phyloP scores from a whole-genome alignment of 2,113 vertebrate genomes.

The Tonatia bakeri region DNA sequence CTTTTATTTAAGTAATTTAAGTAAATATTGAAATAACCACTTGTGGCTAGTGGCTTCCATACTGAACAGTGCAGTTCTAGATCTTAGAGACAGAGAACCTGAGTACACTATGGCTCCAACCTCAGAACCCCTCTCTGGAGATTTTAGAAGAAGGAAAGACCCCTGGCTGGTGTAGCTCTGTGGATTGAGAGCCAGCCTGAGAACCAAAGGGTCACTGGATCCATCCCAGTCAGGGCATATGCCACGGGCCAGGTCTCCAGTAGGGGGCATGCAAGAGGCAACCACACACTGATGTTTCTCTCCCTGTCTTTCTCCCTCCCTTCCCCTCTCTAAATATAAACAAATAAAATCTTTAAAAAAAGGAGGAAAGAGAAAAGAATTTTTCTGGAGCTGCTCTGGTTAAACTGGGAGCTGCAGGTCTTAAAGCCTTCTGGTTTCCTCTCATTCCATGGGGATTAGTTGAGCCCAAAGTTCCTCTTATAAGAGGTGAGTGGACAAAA shows the following conservation, averaged over 20 bases:
- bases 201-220: too few species aligned
- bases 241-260: too few species aligned
- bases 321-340: too few species aligned
- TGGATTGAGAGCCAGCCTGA: too few species aligned
- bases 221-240: too few species aligned
- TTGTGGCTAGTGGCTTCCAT: neutral
- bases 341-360: too few species aligned
- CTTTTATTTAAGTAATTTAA: conserved; percentile 5
- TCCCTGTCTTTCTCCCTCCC: too few species aligned
- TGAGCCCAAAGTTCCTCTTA: neutral
- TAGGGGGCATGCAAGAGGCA: too few species aligned
- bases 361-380: neutral
- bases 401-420: neutral
- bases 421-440: neutral
- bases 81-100: neutral
- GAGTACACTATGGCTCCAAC: neutral
- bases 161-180: too few species aligned
- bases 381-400: neutral
- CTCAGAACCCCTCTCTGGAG: neutral
- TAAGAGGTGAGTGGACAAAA: neutral
- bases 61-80: neutral
- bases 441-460: neutral
- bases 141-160: neutral
- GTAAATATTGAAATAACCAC: neutral
- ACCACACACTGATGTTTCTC: too few species aligned